A percentile compares a stretch with the other conserved stretches of the same genome.
Evolutionary conservation across 2,113 vertebrate genomes (phyloP).

Genomic region (Scytalopus superciliaris): DNA sequence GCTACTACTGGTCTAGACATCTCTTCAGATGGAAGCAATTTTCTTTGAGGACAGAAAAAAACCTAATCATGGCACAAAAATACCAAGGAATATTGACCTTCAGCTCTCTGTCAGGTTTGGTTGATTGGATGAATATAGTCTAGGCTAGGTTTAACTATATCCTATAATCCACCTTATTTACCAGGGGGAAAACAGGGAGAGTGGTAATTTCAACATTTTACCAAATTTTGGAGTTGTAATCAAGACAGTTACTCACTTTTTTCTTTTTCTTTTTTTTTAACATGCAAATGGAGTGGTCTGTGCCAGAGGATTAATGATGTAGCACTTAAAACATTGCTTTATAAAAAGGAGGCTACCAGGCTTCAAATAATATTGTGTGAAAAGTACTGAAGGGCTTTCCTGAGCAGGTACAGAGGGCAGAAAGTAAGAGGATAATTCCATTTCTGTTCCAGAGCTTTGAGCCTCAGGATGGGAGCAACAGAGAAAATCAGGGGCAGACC

Average conservation of each 20-base stretch:
- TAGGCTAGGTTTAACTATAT: not conserved
- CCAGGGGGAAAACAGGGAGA: not conserved
- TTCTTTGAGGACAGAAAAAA: not conserved
- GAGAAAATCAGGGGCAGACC: not conserved
- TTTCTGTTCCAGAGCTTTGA: not conserved
- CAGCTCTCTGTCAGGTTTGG: not conserved
- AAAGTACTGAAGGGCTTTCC: not conserved
- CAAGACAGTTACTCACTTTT: not conserved
- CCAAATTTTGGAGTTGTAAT: not conserved
- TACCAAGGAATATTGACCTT: not conserved
- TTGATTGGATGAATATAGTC: not conserved
- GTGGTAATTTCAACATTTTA: not conserved
- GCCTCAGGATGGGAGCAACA: not conserved
- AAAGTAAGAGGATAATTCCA: not conserved
- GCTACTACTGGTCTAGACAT: not conserved
- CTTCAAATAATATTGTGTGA: not conserved
- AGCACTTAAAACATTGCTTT: not conserved
- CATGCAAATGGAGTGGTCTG: fast-evolving
- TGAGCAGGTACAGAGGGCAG: not conserved
- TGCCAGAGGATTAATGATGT: not conserved
- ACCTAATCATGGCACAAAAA: not conserved
- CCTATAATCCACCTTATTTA: not conserved
- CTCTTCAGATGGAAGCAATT: not conserved
- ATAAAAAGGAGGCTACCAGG: not conserved
- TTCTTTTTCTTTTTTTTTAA: too few species aligned